These are phyloP conservation scores for Octopus bimaculoides DNA, from an alignment of 1,140 invertebrate genomes.

Conservation along the genomic window DNA sequence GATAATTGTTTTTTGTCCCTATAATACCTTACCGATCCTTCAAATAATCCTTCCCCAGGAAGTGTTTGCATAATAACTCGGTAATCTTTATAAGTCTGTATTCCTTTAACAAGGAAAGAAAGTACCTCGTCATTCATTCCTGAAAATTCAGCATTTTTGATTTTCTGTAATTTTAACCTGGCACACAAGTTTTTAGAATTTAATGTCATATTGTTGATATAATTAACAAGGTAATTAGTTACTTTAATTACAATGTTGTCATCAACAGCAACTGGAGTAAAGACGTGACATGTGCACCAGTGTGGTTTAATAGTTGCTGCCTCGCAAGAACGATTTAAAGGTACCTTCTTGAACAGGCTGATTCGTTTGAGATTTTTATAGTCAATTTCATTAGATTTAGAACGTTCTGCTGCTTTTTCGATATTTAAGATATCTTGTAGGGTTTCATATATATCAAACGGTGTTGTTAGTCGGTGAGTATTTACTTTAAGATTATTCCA, in stretches of 20 bases:
- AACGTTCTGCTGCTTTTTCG: background rate
- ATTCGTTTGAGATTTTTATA: conserved; percentile 43
- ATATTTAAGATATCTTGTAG: conserved; percentile 53
- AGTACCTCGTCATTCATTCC: conserved; percentile 33
- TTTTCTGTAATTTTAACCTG: conserved; percentile 19
- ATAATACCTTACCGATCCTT: conserved; percentile 43
- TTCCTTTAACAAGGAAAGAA: conserved; percentile 29
- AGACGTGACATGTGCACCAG: conserved; percentile 54
- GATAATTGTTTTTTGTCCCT: conserved; percentile 23
- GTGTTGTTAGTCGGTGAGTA: conserved; percentile 54
- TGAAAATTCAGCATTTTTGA: conserved; percentile 24
- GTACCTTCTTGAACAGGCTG: conserved; percentile 55
- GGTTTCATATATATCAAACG: conserved; percentile 59
- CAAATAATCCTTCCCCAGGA: conserved; percentile 51
- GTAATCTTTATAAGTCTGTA: conserved; percentile 34
- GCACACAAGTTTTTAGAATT: conserved; percentile 36
- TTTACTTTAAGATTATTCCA: conserved; percentile 71
- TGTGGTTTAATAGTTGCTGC: conserved; percentile 54
- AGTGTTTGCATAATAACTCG: conserved; percentile 43
- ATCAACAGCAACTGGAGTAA: background rate
- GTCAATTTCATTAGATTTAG: conserved; percentile 23
- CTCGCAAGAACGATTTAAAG: conserved; percentile 53
- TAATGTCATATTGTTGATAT: background rate
- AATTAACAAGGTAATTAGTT: background rate
- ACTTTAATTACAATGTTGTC: background rate